Percentiles rank a stretch among this genome's conserved stretches.
Evolutionary conservation across 2,797 vertebrate species (phyloP).

Genomic region (Natrix natrix): DNA sequence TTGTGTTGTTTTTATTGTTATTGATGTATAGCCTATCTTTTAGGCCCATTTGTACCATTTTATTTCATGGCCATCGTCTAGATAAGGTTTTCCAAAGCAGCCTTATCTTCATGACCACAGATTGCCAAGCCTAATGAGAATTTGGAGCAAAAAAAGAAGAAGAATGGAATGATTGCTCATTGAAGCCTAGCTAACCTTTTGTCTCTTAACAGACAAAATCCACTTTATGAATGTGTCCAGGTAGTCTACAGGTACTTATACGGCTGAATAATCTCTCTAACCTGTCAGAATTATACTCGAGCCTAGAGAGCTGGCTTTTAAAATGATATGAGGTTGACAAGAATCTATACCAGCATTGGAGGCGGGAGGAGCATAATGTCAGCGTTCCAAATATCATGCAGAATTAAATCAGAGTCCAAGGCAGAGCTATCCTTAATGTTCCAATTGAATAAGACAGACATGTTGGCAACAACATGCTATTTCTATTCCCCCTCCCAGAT

Average conservation of each 20-base stretch:
- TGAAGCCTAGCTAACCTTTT: not conserved
- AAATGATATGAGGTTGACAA: not conserved
- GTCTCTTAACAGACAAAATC: not conserved
- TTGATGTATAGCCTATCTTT: not conserved
- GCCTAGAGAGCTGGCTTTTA: slow-evolving; percentile 26
- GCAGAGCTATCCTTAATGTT: too few relatives aligned
- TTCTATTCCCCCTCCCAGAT: too few relatives aligned
- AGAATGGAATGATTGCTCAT: not conserved
- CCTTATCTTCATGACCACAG: not conserved
- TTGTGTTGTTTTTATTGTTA: not conserved
- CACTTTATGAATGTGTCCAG: slow-evolving; percentile 2
- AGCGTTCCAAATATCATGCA: too few relatives aligned
- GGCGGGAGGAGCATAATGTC: not conserved
- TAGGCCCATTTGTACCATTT: not conserved
- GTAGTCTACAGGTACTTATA: slow-evolving; percentile 24
- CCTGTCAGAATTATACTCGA: slow-evolving; percentile 43
- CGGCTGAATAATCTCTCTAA: slow-evolving; percentile 26
- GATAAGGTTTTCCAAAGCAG: not conserved
- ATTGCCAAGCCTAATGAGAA: not conserved
- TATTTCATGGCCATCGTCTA: not conserved
- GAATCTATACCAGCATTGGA: slow-evolving; percentile 13
- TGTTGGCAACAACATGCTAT: too few relatives aligned
- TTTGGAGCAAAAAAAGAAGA: not conserved
- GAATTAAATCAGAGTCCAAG: too few relatives aligned
- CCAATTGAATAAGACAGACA: too few relatives aligned